A percentile compares a stretch with the other conserved stretches of the same genome.
These are phyloP conservation scores for Armadillidium nasatum DNA, from an alignment of 1,140 invertebrate genomes.

Conservation along the genomic window DNA sequence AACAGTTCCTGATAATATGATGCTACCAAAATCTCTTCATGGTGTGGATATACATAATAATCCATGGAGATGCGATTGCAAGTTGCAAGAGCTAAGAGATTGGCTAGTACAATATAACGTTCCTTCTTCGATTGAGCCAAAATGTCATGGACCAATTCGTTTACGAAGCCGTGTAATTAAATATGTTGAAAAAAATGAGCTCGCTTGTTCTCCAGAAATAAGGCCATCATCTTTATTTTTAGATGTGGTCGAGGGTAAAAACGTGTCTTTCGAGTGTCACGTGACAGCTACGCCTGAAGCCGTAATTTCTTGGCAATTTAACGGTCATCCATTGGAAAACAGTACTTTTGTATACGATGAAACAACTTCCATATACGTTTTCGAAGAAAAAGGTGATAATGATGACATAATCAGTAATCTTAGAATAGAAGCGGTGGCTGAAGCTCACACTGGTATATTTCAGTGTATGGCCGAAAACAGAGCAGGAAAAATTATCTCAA, in stretches of 20 bases:
- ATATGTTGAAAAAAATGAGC: constrained; percentile 72
- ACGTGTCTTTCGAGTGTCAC: constrained; percentile 48
- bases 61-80: constrained; percentile 85
- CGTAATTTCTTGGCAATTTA: constrained; percentile 79
- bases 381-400: constrained; percentile 64
- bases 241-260: constrained; percentile 45
- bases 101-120: constrained; percentile 80
- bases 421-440: constrained; percentile 77
- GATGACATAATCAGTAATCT: constrained; percentile 64
- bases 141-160: constrained; percentile 60
- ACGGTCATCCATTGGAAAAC: constrained; percentile 71
- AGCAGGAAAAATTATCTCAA: constrained; percentile 84
- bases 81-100: constrained; percentile 70
- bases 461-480: constrained; percentile 86
- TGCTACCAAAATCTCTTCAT: constrained; percentile 55
- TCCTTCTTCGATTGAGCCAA: constrained; percentile 67
- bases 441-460: constrained; percentile 82
- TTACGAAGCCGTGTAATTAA: constrained; percentile 56
- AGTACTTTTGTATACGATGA: constrained; percentile 57
- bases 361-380: constrained; percentile 39
- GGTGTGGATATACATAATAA: constrained; percentile 84
- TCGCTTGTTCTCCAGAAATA: constrained; percentile 80
- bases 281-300: constrained; percentile 76
- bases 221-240: constrained; percentile 52
- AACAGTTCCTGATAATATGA: constrained; percentile 51